Evolutionary conservation across 1,140 invertebrate genomes (phyloP).

Genomic region (Thaumetopoea pityocampa): DNA sequence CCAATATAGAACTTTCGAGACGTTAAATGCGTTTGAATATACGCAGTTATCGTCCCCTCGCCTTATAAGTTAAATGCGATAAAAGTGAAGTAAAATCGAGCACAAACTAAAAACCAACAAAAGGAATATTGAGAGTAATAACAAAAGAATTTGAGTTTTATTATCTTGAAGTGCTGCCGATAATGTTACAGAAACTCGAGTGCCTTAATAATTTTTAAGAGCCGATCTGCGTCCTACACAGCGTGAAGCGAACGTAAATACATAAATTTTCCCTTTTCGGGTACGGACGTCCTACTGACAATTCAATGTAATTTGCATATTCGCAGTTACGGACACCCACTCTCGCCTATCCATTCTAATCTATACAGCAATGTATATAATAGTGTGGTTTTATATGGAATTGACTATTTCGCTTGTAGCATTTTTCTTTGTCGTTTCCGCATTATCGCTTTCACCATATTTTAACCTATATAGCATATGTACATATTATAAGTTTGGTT

Average conservation of each 20-base stretch:
- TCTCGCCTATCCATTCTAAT: constrained; percentile 8
- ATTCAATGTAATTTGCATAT: constrained; percentile 51
- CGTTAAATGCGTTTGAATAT: constrained; percentile 12
- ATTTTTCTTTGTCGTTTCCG: no score
- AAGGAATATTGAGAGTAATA: constrained; percentile 4
- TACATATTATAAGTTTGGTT: no score
- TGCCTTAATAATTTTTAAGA: constrained; percentile 12
- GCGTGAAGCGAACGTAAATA: constrained; percentile 51
- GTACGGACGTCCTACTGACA: constrained; percentile 62
- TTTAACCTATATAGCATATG: no score
- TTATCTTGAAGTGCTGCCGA: constrained; percentile 8
- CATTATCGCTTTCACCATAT: no score
- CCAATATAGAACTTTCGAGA: constrained; percentile 16
- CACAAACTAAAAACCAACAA: not conserved
- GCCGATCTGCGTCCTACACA: constrained; percentile 43
- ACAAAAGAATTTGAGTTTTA: constrained; percentile 8
- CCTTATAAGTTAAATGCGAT: constrained; percentile 14
- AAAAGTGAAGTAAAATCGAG: constrained; percentile 3
- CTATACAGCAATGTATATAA: constrained; percentile 11
- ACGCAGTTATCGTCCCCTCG: constrained; percentile 17
- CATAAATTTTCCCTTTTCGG: constrained; percentile 62
- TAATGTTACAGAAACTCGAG: constrained; percentile 5
- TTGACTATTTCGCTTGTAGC: no score
- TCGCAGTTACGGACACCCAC: constrained; percentile 38
- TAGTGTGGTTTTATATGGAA: no score